Evolutionary conservation across 2,888 invertebrate genomes (phyloP).

Genomic region (Agonopterix heracliana): DNA sequence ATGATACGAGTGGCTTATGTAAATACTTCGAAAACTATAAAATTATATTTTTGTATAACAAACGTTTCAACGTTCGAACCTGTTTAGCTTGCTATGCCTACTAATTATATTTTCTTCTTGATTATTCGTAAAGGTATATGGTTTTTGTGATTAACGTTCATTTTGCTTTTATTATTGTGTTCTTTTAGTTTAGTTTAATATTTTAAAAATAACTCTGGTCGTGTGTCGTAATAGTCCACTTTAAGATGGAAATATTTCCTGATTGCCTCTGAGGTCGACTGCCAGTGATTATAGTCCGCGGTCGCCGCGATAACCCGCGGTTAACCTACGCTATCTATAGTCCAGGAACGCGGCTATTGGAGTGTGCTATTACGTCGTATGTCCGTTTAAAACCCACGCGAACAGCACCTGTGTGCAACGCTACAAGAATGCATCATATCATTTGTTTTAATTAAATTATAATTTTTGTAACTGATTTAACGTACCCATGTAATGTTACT

Average conservation of each 20-base stretch:
- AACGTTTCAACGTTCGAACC: slow-evolving; percentile 1
- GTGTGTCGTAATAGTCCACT: slow-evolving; percentile 24
- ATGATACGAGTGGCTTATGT: slow-evolving; percentile 11
- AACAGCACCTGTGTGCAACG: slow-evolving; percentile 50
- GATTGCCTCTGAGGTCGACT: too few relatives aligned
- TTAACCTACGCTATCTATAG: too few relatives aligned
- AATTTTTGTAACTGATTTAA: slow-evolving; percentile 57
- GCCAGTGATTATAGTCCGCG: too few relatives aligned
- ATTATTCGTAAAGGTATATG: slow-evolving; percentile 21
- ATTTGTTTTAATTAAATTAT: slow-evolving; percentile 72
- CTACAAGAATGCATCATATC: slow-evolving; percentile 77
- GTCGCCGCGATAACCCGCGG: too few relatives aligned
- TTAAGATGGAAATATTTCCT: background rate
- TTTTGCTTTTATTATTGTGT: slow-evolving; percentile 21
- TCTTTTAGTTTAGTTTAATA: slow-evolving; percentile 56
- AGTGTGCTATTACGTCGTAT: slow-evolving; percentile 26
- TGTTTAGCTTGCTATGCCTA: slow-evolving; percentile 22
- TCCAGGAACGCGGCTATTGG: background rate
- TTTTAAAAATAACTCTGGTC: slow-evolving; percentile 26
- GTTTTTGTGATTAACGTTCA: slow-evolving; percentile 23
- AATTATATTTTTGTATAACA: slow-evolving; percentile 5
- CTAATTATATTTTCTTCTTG: slow-evolving; percentile 16
- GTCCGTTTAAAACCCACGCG: slow-evolving; percentile 34
- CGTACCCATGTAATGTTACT: slow-evolving; percentile 52
- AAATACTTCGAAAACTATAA: slow-evolving; percentile 6